phyloP scores from a whole-genome alignment of 2,113 vertebrate species.

The Benitochromis conjunctus region DNA sequence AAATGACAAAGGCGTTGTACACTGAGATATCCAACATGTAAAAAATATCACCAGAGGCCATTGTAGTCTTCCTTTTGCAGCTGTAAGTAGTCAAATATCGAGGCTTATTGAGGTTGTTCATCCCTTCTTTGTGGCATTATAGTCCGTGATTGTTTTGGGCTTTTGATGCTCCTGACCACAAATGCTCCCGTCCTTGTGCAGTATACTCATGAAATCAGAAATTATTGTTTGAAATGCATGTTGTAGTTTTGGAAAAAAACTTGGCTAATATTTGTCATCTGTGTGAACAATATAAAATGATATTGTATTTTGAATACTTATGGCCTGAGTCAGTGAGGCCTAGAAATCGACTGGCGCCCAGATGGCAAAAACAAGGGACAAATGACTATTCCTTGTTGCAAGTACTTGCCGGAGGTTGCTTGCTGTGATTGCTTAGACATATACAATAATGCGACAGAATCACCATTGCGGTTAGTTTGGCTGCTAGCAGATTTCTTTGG shows the following conservation, averaged over 20 bases:
- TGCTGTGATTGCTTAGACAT: too few relatives aligned
- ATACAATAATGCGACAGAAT: too few relatives aligned
- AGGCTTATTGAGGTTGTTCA: too few relatives aligned
- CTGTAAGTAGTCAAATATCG: too few relatives aligned
- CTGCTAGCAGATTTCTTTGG: too few relatives aligned
- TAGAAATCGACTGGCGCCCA: background rate
- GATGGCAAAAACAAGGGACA: background rate
- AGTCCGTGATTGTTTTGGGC: too few relatives aligned
- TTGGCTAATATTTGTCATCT: background rate
- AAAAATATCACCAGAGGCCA: background rate
- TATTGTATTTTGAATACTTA: background rate
- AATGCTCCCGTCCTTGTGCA: too few relatives aligned
- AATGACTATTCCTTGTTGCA: background rate
- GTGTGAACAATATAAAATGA: background rate
- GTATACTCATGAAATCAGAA: background rate
- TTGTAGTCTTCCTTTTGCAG: too few relatives aligned
- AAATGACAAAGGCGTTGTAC: background rate
- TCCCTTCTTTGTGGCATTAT: too few relatives aligned
- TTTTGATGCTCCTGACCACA: too few relatives aligned
- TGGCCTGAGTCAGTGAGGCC: background rate
- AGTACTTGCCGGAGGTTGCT: background rate
- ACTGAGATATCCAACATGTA: background rate
- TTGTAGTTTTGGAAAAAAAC: background rate
- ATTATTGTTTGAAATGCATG: background rate
- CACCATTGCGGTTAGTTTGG: too few relatives aligned